Evolutionary conservation across 2,888 invertebrate genomes (phyloP).

Genomic region (Ochlodes sylvanus): DNA sequence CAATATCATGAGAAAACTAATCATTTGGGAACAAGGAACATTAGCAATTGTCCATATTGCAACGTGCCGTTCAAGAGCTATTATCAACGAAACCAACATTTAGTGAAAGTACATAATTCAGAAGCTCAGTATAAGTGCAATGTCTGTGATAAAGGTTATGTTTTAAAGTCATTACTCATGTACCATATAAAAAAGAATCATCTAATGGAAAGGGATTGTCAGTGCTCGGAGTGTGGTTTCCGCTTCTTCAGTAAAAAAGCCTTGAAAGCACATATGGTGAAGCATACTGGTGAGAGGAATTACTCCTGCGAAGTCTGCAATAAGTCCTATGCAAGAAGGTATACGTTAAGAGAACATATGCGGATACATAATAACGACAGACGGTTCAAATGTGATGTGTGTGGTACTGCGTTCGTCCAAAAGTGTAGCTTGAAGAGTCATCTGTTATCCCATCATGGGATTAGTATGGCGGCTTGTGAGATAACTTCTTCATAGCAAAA

Average conservation of each 20-base stretch:
- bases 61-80: constrained; percentile 70
- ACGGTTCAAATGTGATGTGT: constrained; percentile 67
- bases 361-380: constrained; percentile 74
- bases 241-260: constrained; percentile 82
- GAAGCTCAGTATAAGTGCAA: constrained; percentile 76
- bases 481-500: constrained; percentile 49
- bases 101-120: constrained; percentile 72
- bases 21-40: constrained; percentile 68
- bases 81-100: constrained; percentile 73
- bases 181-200: constrained; percentile 75
- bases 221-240: constrained; percentile 79
- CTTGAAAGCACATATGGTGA: constrained; percentile 79
- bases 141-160: constrained; percentile 64
- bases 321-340: constrained; percentile 74
- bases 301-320: constrained; percentile 70
- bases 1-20: constrained; percentile 73
- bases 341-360: constrained; percentile 69
- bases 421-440: constrained; percentile 76
- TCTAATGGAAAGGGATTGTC: constrained; percentile 76
- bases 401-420: constrained; percentile 67
- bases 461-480: constrained; percentile 67
- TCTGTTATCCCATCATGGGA: constrained; percentile 69
- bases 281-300: constrained; percentile 74
- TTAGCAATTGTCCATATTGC: constrained; percentile 73
- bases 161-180: constrained; percentile 70